Conservation (phyloP, 2,888 invertebrate genomes). For the Diarsia brunnea region DNA sequence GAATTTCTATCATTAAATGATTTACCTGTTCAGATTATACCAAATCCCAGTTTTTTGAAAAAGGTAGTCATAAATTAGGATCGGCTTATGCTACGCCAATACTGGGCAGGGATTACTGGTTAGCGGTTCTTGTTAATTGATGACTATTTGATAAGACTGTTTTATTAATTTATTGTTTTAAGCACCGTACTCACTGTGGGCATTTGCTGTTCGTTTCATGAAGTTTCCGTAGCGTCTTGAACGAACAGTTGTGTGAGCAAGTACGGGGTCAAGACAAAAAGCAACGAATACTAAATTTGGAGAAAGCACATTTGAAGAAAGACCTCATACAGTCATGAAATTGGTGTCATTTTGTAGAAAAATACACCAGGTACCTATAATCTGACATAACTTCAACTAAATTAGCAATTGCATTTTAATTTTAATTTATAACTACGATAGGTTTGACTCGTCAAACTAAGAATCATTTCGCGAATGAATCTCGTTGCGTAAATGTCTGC, state of each 20-base stretch:
- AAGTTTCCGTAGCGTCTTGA: neutral
- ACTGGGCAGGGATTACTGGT: neutral
- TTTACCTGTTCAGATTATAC: neutral
- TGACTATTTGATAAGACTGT: neutral
- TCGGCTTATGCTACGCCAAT: neutral
- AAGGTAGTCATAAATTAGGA: neutral
- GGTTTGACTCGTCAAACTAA: too few species aligned
- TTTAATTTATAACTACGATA: too few species aligned
- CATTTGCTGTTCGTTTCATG: neutral
- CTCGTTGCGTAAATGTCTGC: neutral
- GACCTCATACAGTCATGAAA: too few species aligned
- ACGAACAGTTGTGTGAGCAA: neutral
- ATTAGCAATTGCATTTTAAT: too few species aligned
- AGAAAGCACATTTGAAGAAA: too few species aligned
- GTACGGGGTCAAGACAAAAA: neutral
- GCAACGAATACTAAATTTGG: neutral
- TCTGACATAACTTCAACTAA: too few species aligned
- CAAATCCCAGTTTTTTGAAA: neutral
- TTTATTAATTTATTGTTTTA: neutral
- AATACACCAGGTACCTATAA: too few species aligned
- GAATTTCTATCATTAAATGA: neutral
- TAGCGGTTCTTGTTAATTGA: neutral
- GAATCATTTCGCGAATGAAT: neutral
- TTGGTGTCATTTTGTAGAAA: too few species aligned
- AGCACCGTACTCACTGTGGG: neutral